A percentile compares a stretch with the other conserved stretches of the same genome.
Evolutionary conservation across 2,888 invertebrate genomes (phyloP).

Genomic region (Drosophila parthenogenetica): DNA sequence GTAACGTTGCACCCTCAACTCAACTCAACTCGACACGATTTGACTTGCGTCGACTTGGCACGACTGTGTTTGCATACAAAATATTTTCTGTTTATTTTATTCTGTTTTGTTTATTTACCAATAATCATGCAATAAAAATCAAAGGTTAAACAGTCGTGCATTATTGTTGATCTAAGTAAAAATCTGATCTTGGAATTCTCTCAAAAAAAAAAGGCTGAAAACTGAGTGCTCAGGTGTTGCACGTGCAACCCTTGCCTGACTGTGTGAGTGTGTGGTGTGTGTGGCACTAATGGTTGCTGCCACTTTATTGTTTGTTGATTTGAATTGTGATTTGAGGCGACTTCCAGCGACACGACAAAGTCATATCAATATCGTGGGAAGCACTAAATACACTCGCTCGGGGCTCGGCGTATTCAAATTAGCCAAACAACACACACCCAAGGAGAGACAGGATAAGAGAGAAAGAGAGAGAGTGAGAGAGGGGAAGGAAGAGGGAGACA

Average conservation of each 20-base stretch:
- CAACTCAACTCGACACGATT: background rate
- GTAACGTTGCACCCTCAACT: constrained; percentile 30
- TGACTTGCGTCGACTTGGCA: no score
- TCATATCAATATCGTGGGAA: constrained; percentile 78
- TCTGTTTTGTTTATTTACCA: constrained; percentile 55
- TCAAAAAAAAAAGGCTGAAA: background rate
- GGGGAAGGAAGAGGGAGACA: constrained; percentile 10
- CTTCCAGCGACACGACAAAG: constrained; percentile 42
- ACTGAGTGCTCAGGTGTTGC: constrained; percentile 49
- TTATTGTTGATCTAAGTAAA: constrained; percentile 13
- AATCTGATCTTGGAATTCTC: constrained; percentile 19
- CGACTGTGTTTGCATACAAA: constrained; percentile 30
- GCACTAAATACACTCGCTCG: constrained; percentile 49
- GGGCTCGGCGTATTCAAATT: constrained; percentile 66
- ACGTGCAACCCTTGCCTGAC: constrained; percentile 44
- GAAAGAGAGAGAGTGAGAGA: background rate
- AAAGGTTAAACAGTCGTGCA: constrained; percentile 41
- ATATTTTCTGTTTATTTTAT: constrained; percentile 21
- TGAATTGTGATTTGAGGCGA: constrained; percentile 48
- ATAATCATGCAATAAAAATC: constrained; percentile 72
- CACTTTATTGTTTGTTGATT: constrained; percentile 62
- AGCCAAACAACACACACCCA: constrained; percentile 40
- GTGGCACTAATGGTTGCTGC: constrained; percentile 54
- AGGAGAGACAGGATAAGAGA: constrained; percentile 16
- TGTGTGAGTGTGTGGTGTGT: constrained; percentile 1